A percentile compares a stretch with the other conserved stretches of the same genome.
Evolutionary conservation across 1,140 invertebrate genomes (phyloP).

Genomic region (Charaxes varanes): DNA sequence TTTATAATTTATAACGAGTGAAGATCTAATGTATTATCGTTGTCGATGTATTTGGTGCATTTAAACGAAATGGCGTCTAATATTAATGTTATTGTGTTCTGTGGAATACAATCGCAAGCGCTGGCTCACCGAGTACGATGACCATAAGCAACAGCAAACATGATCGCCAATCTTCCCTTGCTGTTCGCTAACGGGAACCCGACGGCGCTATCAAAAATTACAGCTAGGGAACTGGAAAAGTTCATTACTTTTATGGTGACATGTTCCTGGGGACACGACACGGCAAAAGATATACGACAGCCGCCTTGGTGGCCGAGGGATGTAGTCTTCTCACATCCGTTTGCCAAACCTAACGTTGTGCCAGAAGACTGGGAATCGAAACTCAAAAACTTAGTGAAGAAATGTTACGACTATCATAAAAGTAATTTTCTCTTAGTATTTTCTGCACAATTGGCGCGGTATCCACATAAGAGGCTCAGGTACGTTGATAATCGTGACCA

Average conservation of each 20-base stretch:
- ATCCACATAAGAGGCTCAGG: constrained; percentile 77
- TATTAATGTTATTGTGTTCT: constrained; percentile 41
- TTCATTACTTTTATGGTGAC: constrained; percentile 85
- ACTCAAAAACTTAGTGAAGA: constrained; percentile 79
- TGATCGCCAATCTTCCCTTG: constrained; percentile 80
- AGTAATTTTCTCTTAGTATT: constrained; percentile 82
- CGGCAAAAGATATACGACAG: constrained; percentile 73
- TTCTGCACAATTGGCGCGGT: constrained; percentile 79
- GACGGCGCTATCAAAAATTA: constrained; percentile 78
- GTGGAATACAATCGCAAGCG: constrained; percentile 52
- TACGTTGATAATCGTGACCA: constrained; percentile 84
- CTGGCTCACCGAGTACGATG: constrained; percentile 53
- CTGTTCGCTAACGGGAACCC: constrained; percentile 82
- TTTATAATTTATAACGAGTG: constrained; percentile 10
- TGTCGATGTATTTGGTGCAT: constrained; percentile 23
- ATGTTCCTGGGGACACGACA: constrained; percentile 81
- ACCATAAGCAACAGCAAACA: constrained; percentile 60
- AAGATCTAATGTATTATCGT: constrained; percentile 20
- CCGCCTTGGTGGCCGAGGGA: constrained; percentile 83
- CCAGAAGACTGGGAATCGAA: constrained; percentile 77
- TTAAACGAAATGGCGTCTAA: constrained; percentile 32
- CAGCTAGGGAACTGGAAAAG: constrained; percentile 76
- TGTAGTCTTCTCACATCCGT: constrained; percentile 78
- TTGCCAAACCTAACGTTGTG: constrained; percentile 67
- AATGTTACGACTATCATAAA: constrained; percentile 82